Evolutionary conservation across 2,888 invertebrate genomes (phyloP).

Genomic region (Rosalia funebris): DNA sequence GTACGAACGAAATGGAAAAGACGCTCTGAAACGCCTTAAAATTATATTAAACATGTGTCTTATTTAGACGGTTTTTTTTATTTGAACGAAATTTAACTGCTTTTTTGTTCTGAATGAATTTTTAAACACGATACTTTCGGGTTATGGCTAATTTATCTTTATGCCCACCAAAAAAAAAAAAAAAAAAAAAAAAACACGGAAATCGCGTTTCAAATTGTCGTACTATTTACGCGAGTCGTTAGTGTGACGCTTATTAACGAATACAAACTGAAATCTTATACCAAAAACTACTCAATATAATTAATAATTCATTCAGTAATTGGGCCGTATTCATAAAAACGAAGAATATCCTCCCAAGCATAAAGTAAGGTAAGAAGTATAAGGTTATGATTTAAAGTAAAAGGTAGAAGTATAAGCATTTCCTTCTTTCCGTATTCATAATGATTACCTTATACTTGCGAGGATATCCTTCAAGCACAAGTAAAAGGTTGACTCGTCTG

Average conservation of each 20-base stretch:
- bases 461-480: too few species aligned
- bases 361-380: too few species aligned
- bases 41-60: constrained; percentile 11
- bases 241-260: background rate
- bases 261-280: background rate
- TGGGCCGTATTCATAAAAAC: too few species aligned
- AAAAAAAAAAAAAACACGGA: constrained; percentile 41
- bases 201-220: constrained; percentile 18
- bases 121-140: constrained; percentile 32
- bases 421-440: too few species aligned
- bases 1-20: constrained; percentile 1
- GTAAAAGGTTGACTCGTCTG: too few species aligned
- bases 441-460: too few species aligned
- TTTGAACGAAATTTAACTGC: constrained; percentile 4
- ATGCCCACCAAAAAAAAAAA: constrained; percentile 29
- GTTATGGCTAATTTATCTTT: constrained; percentile 38
- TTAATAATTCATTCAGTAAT: too few species aligned
- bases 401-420: too few species aligned
- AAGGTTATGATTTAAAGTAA: too few species aligned
- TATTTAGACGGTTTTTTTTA: constrained; percentile 12
- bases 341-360: too few species aligned
- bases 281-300: too few species aligned
- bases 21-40: constrained; percentile 3
- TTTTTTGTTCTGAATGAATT: constrained; percentile 34
- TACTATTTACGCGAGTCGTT: background rate